Percentiles rank a stretch among this genome's conserved stretches.
Conservation (phyloP, 2,113 vertebrate genomes). For the Lophotis ruficrista region DNA sequence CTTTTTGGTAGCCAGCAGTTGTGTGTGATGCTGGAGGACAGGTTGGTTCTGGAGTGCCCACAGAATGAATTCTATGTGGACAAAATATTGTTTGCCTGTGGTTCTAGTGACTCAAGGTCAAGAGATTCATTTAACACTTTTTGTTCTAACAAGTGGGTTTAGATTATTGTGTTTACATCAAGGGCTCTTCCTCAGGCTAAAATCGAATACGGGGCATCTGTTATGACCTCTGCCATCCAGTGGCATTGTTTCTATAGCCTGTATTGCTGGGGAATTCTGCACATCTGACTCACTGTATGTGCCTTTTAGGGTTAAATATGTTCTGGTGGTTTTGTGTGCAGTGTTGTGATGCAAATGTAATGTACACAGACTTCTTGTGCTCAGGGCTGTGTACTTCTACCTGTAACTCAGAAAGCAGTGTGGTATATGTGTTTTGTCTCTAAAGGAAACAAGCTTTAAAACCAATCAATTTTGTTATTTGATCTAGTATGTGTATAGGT, state of each 20-base stretch:
- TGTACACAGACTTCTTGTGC: background rate
- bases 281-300: fast-evolving
- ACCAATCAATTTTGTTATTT: fast-evolving
- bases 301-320: background rate
- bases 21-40: background rate
- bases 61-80: background rate
- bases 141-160: background rate
- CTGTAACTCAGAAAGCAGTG: background rate
- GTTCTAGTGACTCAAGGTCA: background rate
- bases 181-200: background rate
- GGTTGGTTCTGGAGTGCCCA: background rate
- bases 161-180: background rate
- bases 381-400: background rate
- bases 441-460: background rate
- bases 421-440: background rate
- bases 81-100: background rate
- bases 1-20: background rate
- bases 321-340: background rate
- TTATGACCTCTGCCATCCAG: background rate
- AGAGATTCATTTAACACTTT: background rate
- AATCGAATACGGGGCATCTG: fast-evolving
- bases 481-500: fast-evolving
- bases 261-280: background rate
- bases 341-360: background rate
- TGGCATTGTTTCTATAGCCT: fast-evolving